Conservation (phyloP, 1,140 invertebrate genomes). For the Centruroides sculpturatus region DNA sequence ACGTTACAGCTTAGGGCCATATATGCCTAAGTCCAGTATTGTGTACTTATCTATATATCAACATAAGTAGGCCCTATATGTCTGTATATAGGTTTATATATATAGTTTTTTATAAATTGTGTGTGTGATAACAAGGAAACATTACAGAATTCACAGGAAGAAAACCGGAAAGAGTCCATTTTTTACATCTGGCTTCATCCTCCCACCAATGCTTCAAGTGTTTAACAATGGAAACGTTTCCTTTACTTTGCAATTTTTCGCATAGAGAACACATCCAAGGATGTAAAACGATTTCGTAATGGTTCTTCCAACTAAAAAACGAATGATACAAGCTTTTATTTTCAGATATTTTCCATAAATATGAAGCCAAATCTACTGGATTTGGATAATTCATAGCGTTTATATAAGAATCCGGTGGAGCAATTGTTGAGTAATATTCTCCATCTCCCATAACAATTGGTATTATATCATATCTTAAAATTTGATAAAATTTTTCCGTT, state of each 20-base stretch:
- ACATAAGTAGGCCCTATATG: too few species aligned
- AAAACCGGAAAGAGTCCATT: constrained; percentile 6
- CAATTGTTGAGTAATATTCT: constrained; percentile 18
- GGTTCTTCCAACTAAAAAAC: constrained; percentile 11
- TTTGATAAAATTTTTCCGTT: constrained; percentile 31
- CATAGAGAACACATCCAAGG: constrained; percentile 26
- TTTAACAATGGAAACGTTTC: constrained; percentile 20
- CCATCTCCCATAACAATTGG: constrained; percentile 31
- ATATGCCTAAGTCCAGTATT: too few species aligned
- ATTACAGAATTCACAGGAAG: background rate
- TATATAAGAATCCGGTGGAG: constrained; percentile 18
- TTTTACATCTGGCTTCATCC: constrained; percentile 3
- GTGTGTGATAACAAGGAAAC: constrained; percentile 6
- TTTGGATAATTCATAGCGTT: constrained; percentile 14
- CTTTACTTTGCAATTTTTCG: constrained; percentile 27
- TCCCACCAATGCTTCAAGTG: constrained; percentile 24
- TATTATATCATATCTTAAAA: constrained; percentile 23
- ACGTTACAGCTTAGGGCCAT: too few species aligned
- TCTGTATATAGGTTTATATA: too few species aligned
- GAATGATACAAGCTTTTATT: constrained; percentile 4
- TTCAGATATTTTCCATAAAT: constrained; percentile 2
- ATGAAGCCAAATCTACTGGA: constrained; percentile 10
- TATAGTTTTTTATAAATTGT: too few species aligned
- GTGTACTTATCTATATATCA: too few species aligned
- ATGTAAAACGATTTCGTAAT: constrained; percentile 1